phyloP scores from a whole-genome alignment of 2,797 vertebrate genomes.

The Sciaenops ocellatus region DNA sequence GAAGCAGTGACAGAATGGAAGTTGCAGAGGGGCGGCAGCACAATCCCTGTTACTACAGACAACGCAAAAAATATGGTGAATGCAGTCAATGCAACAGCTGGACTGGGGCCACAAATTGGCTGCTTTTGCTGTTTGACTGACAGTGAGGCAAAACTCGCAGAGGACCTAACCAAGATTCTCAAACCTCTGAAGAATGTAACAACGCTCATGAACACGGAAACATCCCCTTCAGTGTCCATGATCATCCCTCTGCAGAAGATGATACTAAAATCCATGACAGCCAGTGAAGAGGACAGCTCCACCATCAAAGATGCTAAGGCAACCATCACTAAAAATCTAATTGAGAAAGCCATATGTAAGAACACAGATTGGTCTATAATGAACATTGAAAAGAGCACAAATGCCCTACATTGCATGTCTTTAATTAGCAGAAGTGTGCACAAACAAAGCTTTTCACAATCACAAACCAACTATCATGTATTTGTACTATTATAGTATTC shows the following conservation, averaged over 20 bases:
- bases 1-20: constrained; percentile 9
- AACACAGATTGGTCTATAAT: no score
- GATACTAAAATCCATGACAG: constrained; percentile 10
- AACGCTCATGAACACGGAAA: not conserved
- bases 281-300: not conserved
- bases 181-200: not conserved
- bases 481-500: no score
- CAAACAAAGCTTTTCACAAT: no score
- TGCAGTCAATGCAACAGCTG: constrained; percentile 28
- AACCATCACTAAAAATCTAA: not conserved
- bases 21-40: not conserved
- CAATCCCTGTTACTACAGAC: not conserved
- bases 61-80: constrained; percentile 6
- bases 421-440: no score
- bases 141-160: not conserved
- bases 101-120: constrained; percentile 21
- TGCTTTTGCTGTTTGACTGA: not conserved
- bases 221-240: not conserved
- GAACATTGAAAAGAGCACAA: no score
- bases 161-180: not conserved
- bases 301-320: constrained; percentile 7
- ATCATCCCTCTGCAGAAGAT: constrained; percentile 14
- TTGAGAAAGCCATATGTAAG: no score
- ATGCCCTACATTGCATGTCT: no score
- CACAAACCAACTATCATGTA: no score